Percentiles rank a stretch among this genome's conserved stretches.
Conservation (phyloP, 2,888 invertebrate species). For the Thereva unica region DNA sequence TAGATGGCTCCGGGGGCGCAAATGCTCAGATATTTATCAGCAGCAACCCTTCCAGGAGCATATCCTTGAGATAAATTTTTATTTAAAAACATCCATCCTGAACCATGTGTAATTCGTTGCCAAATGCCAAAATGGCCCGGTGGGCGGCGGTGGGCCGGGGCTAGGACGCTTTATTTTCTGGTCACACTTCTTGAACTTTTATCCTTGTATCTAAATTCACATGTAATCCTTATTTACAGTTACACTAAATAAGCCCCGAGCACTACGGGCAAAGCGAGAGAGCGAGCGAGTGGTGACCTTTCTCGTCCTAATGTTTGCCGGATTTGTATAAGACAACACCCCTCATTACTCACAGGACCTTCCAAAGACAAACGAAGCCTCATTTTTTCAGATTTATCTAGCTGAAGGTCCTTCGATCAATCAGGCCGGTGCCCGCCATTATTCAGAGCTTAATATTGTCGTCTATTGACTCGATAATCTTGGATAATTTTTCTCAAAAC, state of each 20-base stretch:
- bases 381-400: conserved; percentile 27
- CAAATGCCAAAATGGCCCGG: no score
- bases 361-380: conserved; percentile 20
- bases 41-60: no score
- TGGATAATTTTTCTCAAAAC: background rate
- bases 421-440: conserved; percentile 23
- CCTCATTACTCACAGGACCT: conserved; percentile 27
- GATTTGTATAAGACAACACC: conserved; percentile 2
- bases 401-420: conserved; percentile 28
- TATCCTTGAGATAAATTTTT: no score
- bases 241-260: conserved; percentile 20
- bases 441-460: conserved; percentile 7
- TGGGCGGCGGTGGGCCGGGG: no score
- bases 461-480: background rate
- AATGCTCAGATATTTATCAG: no score
- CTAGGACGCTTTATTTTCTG: conserved; percentile 23
- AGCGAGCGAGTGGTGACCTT: background rate
- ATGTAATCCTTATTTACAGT: conserved; percentile 34
- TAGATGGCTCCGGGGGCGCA: no score
- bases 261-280: background rate
- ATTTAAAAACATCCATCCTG: no score
- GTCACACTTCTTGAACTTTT: conserved; percentile 33
- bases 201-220: conserved; percentile 30
- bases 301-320: conserved; percentile 1
- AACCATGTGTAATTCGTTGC: no score